phyloP scores from a whole-genome alignment of 1,140 invertebrate genomes.

The Oryctes rhinoceros region DNA sequence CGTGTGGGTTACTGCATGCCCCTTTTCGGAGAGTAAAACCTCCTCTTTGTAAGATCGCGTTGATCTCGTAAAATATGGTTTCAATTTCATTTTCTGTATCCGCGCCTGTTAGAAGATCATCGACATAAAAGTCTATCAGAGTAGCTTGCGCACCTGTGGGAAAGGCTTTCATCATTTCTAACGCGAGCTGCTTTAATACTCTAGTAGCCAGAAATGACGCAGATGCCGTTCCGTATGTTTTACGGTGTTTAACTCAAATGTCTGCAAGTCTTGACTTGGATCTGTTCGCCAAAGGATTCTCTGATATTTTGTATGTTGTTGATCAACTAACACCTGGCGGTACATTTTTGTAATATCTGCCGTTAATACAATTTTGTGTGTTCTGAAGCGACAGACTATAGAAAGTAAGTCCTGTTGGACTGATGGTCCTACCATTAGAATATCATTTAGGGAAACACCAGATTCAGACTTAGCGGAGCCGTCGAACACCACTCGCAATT shows the following conservation, averaged over 20 bases:
- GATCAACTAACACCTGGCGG: conserved; percentile 56
- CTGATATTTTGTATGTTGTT: conserved; percentile 51
- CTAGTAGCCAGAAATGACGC: conserved; percentile 42
- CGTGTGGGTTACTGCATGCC: not conserved
- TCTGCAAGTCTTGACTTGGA: conserved; percentile 44
- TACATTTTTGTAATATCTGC: conserved; percentile 62
- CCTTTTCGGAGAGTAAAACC: not conserved
- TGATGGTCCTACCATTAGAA: conserved; percentile 7
- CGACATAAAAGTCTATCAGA: too few species aligned
- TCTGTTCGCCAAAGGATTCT: conserved; percentile 51
- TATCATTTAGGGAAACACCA: not conserved
- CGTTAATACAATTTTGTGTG: conserved; percentile 56
- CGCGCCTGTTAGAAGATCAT: too few species aligned
- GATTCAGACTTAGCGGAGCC: not conserved
- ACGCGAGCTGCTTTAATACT: not conserved
- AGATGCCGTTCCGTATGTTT: conserved; percentile 52
- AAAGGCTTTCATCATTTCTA: not conserved
- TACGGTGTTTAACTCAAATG: conserved; percentile 55
- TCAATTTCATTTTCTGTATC: too few species aligned
- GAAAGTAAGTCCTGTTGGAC: conserved; percentile 53
- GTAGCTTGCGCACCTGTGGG: too few species aligned
- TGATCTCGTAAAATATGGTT: too few species aligned
- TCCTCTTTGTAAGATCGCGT: not conserved
- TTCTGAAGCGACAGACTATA: conserved; percentile 60
- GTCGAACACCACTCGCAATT: not conserved